phyloP scores from a whole-genome alignment of 2,113 vertebrate genomes.

The Rhizomys pruinosus region DNA sequence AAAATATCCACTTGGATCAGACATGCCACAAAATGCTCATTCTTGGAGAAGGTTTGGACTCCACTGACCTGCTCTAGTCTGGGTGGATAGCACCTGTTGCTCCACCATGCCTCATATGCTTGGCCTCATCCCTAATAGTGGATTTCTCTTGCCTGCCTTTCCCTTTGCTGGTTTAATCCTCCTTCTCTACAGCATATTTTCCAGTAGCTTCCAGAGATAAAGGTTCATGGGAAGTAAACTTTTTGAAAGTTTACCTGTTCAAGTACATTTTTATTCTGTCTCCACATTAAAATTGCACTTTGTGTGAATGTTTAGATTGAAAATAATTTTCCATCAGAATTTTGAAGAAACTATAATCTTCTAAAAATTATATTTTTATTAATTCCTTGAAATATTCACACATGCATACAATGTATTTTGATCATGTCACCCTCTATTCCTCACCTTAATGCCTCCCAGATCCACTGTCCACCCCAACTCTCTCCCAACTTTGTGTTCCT shows the following conservation, averaged over 20 bases:
- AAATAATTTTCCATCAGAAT: background rate
- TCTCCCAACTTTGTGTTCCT: background rate
- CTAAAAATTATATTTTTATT: background rate
- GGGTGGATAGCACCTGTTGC: accelerated
- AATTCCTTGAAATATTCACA: background rate
- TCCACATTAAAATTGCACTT: background rate
- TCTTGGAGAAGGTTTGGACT: background rate
- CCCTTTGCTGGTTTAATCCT: background rate
- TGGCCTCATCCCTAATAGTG: accelerated
- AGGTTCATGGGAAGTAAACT: background rate
- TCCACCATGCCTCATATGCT: background rate
- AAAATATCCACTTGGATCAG: background rate
- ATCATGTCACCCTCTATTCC: background rate
- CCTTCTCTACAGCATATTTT: background rate
- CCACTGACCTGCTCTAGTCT: background rate
- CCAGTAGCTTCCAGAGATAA: background rate
- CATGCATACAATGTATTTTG: background rate
- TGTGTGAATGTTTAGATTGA: background rate
- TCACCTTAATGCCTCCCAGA: background rate
- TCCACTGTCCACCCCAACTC: background rate
- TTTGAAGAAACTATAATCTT: background rate
- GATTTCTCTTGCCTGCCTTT: background rate
- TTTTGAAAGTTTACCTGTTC: background rate
- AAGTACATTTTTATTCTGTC: background rate
- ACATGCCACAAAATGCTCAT: background rate